Conservation (phyloP, 2,888 invertebrate species). For the Hartigia nigra region DNA sequence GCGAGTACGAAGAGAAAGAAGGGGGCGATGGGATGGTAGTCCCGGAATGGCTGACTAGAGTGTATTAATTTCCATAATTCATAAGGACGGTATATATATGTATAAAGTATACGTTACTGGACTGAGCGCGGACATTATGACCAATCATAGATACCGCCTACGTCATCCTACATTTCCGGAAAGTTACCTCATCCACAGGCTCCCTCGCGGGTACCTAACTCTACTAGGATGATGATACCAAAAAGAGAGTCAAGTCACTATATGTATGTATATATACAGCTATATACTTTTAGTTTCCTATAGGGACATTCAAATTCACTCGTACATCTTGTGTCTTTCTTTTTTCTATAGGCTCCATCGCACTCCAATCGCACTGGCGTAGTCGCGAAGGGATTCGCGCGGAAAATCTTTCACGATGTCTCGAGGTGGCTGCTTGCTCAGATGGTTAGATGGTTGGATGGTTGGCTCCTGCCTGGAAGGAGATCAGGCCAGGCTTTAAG, state of each 20-base stretch:
- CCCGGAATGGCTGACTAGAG: conserved; percentile 24
- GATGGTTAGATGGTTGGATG: not conserved
- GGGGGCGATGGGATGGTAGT: conserved; percentile 15
- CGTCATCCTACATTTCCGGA: conserved; percentile 14
- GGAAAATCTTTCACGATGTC: not conserved
- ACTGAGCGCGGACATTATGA: conserved; percentile 16
- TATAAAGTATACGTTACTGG: conserved; percentile 23
- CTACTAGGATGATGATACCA: not conserved
- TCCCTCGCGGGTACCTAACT: not conserved
- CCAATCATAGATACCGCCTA: conserved; percentile 21
- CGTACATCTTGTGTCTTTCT: not conserved
- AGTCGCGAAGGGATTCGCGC: not conserved
- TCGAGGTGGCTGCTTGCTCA: not conserved
- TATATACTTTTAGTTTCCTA: not conserved
- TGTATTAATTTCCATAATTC: conserved; percentile 47
- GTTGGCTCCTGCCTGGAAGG: not conserved
- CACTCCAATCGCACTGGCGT: not conserved
- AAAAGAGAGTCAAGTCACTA: not conserved
- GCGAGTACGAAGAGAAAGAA: conserved; percentile 5
- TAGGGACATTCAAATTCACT: not conserved
- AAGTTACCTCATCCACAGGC: conserved; percentile 11
- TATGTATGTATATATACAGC: not conserved
- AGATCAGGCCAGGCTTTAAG: conserved; percentile 42
- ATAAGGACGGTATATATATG: conserved; percentile 24
- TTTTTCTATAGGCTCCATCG: not conserved